Conservation (phyloP, 2,113 vertebrate genomes). For the Ophiodon elongatus region DNA sequence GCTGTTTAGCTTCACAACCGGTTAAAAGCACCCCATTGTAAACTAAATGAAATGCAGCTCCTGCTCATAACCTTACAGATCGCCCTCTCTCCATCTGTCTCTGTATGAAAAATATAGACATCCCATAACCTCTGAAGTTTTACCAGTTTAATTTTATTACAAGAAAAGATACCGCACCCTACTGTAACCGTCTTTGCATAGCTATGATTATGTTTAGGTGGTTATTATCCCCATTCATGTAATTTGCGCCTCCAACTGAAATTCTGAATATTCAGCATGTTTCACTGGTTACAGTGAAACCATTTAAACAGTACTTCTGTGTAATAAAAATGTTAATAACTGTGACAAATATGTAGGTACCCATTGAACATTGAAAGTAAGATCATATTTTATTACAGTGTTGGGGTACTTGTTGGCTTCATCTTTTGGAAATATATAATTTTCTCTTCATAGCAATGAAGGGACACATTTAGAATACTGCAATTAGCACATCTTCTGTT, state of each 20-base stretch:
- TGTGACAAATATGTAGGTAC: slow-evolving; percentile 48
- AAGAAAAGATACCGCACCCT: not conserved
- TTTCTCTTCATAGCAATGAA: slow-evolving; percentile 3
- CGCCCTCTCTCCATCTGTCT: slow-evolving; percentile 1
- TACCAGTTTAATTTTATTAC: slow-evolving; percentile 47
- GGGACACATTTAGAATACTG: slow-evolving; percentile 20
- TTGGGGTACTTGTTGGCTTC: not conserved
- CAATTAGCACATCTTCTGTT: slow-evolving; percentile 28
- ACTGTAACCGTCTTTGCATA: slow-evolving; percentile 19
- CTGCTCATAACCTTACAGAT: not conserved
- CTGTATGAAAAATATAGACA: slow-evolving; percentile 5
- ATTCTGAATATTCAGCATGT: slow-evolving; percentile 60
- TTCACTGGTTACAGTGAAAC: slow-evolving; percentile 42
- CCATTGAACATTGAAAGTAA: slow-evolving; percentile 19
- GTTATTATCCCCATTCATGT: slow-evolving; percentile 35
- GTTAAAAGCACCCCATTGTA: slow-evolving; percentile 25
- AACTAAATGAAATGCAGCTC: slow-evolving; percentile 26
- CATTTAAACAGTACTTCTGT: slow-evolving; percentile 53
- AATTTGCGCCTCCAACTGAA: slow-evolving; percentile 23
- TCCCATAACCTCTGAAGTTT: slow-evolving; percentile 25
- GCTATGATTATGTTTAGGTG: slow-evolving; percentile 24
- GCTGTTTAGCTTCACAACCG: slow-evolving; percentile 30
- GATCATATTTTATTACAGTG: slow-evolving; percentile 26
- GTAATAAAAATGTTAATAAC: slow-evolving; percentile 59
- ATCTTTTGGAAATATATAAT: not conserved